These are phyloP conservation scores for Hydriomena furcata DNA, from an alignment of 2,888 invertebrate genomes.

Conservation along the genomic window DNA sequence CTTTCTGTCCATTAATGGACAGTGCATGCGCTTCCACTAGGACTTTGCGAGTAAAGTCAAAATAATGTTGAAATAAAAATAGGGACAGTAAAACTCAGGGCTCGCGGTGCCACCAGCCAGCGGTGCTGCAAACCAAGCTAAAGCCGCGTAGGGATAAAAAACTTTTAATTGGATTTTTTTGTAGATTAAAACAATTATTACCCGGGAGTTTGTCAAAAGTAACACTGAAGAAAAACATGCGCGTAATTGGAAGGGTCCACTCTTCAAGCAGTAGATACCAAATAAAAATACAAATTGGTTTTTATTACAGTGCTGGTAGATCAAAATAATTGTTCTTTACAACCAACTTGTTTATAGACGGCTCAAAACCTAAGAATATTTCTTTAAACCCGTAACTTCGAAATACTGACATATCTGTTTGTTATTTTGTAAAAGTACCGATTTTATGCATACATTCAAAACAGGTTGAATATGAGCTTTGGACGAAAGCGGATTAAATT, in stretches of 20 bases:
- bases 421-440: slow-evolving; percentile 17
- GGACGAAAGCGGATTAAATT: slow-evolving; percentile 45
- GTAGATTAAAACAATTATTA: slow-evolving; percentile 74
- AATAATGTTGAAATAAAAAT: slow-evolving; percentile 42
- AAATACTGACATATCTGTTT: not conserved
- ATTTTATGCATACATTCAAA: slow-evolving; percentile 30
- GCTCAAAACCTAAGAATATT: too few species aligned
- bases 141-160: slow-evolving; percentile 69
- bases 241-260: slow-evolving; percentile 29
- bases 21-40: not conserved
- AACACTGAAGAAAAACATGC: slow-evolving; percentile 51
- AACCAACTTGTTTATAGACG: too few species aligned
- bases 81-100: slow-evolving; percentile 45
- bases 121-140: slow-evolving; percentile 53
- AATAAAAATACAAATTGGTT: not conserved
- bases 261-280: not conserved
- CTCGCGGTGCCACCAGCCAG: too few species aligned
- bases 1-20: too few species aligned
- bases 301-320: not conserved
- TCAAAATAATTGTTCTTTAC: too few species aligned
- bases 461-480: slow-evolving; percentile 28
- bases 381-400: too few species aligned
- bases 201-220: slow-evolving; percentile 56
- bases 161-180: slow-evolving; percentile 75
- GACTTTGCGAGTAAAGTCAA: slow-evolving; percentile 12